phyloP scores from a whole-genome alignment of 1,140 invertebrate species.

The Drosophila tristis region DNA sequence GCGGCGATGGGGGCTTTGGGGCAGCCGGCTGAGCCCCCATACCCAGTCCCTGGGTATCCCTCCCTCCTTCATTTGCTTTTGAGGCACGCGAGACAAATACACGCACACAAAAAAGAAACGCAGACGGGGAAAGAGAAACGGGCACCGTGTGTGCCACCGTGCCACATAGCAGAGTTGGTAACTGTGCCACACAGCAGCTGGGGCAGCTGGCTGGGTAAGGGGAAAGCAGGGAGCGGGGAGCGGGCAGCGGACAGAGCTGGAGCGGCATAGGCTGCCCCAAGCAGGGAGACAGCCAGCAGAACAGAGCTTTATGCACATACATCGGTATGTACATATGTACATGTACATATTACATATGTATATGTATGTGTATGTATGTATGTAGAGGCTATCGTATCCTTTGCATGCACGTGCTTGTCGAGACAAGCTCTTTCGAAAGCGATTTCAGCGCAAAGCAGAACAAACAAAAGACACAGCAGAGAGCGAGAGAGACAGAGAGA shows the following conservation, averaged over 20 bases:
- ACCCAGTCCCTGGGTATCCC: too few species aligned
- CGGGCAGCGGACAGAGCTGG: not conserved
- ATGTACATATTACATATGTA: slow-evolving; percentile 8
- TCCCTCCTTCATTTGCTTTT: slow-evolving; percentile 26
- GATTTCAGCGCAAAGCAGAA: slow-evolving; percentile 34
- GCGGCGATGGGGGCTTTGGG: not conserved
- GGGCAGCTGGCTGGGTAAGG: not conserved
- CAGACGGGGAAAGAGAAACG: slow-evolving; percentile 8
- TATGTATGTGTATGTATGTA: slow-evolving; percentile 31
- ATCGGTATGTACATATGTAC: not conserved
- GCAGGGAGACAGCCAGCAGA: slow-evolving; percentile 29
- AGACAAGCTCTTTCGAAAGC: slow-evolving; percentile 47
- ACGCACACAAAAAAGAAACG: slow-evolving; percentile 18
- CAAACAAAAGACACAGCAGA: slow-evolving; percentile 32
- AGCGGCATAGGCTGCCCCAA: slow-evolving; percentile 46
- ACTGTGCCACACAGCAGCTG: slow-evolving; percentile 26
- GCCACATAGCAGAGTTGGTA: slow-evolving; percentile 46
- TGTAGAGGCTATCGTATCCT: slow-evolving; percentile 30
- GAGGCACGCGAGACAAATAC: slow-evolving; percentile 56
- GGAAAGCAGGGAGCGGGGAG: too few species aligned
- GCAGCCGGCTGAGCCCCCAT: slow-evolving; percentile 6
- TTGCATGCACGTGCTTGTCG: slow-evolving; percentile 71
- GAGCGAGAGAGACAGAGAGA: slow-evolving; percentile 9
- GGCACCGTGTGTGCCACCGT: slow-evolving; percentile 20
- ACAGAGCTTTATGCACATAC: slow-evolving; percentile 17